Evolutionary conservation across 2,888 invertebrate species (phyloP).

Genomic region (Esperia sulphurella): DNA sequence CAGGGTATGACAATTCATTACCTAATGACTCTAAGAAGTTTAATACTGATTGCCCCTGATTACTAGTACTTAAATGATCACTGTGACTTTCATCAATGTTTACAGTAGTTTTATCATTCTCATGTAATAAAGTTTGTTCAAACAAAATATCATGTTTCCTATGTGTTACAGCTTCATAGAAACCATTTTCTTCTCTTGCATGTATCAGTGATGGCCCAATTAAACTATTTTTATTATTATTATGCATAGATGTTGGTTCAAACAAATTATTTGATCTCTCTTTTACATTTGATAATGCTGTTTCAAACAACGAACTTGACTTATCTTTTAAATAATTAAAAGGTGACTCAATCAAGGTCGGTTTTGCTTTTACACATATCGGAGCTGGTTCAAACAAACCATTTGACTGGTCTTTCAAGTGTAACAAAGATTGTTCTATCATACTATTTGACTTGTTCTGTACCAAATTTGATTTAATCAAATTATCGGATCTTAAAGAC

Average conservation of each 20-base stretch:
- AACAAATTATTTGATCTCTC: conserved; percentile 8
- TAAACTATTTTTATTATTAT: conserved; percentile 7
- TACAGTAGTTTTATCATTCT: neutral
- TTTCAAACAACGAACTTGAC: conserved; percentile 3
- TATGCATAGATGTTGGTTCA: neutral
- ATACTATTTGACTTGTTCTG: neutral
- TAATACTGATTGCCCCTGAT: conserved; percentile 59
- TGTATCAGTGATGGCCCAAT: conserved; percentile 7
- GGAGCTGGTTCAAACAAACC: conserved; percentile 3
- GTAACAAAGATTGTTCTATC: conserved; percentile 1
- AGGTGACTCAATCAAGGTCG: neutral
- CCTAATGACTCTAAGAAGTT: conserved; percentile 64
- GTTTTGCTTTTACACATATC: conserved; percentile 2
- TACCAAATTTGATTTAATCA: neutral
- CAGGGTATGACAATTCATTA: conserved; percentile 59
- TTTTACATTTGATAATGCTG: conserved; percentile 8
- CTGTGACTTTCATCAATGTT: neutral
- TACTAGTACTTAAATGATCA: conserved; percentile 15
- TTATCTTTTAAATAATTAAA: conserved; percentile 3
- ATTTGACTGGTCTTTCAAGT: conserved; percentile 3
- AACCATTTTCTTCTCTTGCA: neutral
- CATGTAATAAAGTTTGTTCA: conserved; percentile 1
- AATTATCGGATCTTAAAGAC: neutral
- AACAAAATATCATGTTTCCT: conserved; percentile 2
- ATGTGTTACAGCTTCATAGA: neutral